Evolutionary conservation across 2,888 invertebrate species (phyloP), one percentile per base, ranked within the genome.

Genomic region (Sesia bembeciformis): DNA sequence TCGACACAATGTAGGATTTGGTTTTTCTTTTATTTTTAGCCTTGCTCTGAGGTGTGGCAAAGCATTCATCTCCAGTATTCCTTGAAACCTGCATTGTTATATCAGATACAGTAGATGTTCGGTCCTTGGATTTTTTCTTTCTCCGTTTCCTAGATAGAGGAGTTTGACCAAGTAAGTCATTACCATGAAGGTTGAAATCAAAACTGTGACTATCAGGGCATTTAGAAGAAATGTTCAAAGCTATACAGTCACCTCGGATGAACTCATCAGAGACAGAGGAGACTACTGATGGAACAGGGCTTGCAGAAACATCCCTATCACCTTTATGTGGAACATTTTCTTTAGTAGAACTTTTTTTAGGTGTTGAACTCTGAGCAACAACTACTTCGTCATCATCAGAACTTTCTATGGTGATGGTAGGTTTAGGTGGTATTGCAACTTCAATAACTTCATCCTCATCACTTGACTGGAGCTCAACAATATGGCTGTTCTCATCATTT

Each of bases 181-280:
- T 70, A 52, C 88, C 89, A 65, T 90, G 90, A 4, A 90, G 80
- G 62, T 84, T 84, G 61, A 90, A 90, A 69, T 90, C 88, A 73
- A 90, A 89, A 62, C 79, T 84, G 57, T 79, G 78, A 53, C 81
- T 78, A 59, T 79, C 80, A 7, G 71, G 69, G 53, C 70, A 72
- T 50, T 74, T 75, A 6, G 88, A 86, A 40, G 90, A 86, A 62
- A 90, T 90, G 58, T 90, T 90, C 52, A 90, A 72, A 54, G 86
- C 87, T 64, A 88, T 84, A 63, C 89, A 89, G 60, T 90, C 90
- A 58, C 83, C 73, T 55, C 89, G 79, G 40, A 90, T 89, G 54
- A 90, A 90, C 8, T 90, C 90, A 69, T 90, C 90, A 39, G 90
- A 90, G 5, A 88, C 77, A 41, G 90, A 89, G 5, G 90, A 90